Evolutionary conservation across 1,140 invertebrate genomes (phyloP), one percentile per base, ranked within the genome.

Genomic region (Fopius arisanus): DNA sequence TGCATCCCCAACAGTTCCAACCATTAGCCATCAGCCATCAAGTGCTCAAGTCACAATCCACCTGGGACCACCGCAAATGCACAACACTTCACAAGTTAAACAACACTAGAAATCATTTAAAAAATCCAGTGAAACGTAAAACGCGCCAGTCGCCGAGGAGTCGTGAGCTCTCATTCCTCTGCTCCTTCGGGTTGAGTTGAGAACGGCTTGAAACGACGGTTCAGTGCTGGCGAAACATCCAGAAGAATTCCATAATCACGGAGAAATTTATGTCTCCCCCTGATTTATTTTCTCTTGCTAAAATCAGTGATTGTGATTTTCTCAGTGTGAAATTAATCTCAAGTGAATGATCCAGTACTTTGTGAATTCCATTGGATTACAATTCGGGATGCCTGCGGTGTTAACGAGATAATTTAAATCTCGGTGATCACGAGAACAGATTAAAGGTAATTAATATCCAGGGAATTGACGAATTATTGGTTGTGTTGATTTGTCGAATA

Each of bases 321-420:
- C 33, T 48, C 14, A 48, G 43, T 16, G 43, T 48, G 43, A 5
- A 48, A 48, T 48, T 48, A 16, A 19, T 4, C 16, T 48, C 16
- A 14, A 48, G 43, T 48, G 43, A 48, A 4, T 16, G 5, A 48
- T n/a, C 16, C 16, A 16, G 7, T 3, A 48, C 16, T 48, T 48
- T 48, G 43, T 37, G 43, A 51, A 51, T 59, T 59, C 54, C 23
- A 59, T 59, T 59, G 54, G 54, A 59, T 59, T 59, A 59, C 54
- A 48, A 48, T 48, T 48, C 54, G 54, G 54, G 54, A 59, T 59
- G 54, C 23, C 19, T 48, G 14, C 19, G 54, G 23, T 23, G 26
- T 59, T 59, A 9, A 59, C 54, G 23, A 28, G 54, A 59, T 59
- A 12, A 59, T 59, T 59, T 21, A 28, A 26, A 59, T 59, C 23